Evolutionary conservation across 2,797 vertebrate genomes (phyloP).

Genomic region (Tadarida brasiliensis): DNA sequence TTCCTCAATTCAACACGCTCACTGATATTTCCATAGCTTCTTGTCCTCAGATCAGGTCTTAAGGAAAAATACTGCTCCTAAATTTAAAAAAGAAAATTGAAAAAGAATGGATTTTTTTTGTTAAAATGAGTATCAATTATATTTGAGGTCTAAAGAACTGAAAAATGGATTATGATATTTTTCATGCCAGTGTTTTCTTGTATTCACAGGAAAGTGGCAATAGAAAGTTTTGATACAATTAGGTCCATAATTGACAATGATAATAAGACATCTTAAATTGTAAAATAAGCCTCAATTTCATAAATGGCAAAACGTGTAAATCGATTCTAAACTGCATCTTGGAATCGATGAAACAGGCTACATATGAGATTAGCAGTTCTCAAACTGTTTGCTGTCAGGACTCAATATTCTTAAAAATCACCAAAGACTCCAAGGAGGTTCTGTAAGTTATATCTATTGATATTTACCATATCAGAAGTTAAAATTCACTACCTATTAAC

Average conservation of each 20-base stretch:
- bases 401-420: background rate
- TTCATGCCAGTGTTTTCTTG: background rate
- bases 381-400: background rate
- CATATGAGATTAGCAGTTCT: background rate
- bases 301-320: background rate
- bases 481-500: background rate
- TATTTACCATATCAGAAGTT: background rate
- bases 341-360: fast-evolving
- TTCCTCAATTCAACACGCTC: constrained; percentile 93
- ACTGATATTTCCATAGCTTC: constrained; percentile 93
- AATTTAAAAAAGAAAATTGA: background rate
- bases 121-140: background rate
- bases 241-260: background rate
- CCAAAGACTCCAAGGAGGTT: background rate
- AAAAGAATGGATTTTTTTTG: background rate
- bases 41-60: constrained; percentile 93
- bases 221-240: background rate
- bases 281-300: background rate
- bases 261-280: background rate
- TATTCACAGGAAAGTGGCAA: background rate
- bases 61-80: constrained; percentile 97
- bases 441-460: background rate
- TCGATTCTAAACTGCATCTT: background rate
- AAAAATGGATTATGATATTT: background rate
- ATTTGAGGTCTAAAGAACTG: background rate